These are phyloP conservation scores for Serilophus lunatus DNA, from an alignment of 2,113 vertebrate genomes.

Conservation along the genomic window DNA sequence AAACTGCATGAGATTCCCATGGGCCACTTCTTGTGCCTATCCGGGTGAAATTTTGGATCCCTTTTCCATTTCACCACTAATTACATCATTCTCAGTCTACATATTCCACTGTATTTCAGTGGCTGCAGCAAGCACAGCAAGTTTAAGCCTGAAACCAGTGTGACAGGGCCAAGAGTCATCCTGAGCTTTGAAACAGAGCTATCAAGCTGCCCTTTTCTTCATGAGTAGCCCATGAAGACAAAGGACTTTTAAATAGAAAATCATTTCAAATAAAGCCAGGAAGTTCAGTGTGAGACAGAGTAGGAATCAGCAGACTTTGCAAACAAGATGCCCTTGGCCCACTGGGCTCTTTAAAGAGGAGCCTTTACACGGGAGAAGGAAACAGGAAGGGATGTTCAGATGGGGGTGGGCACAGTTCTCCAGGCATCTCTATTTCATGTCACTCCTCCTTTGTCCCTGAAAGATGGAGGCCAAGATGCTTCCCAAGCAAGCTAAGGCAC, in stretches of 20 bases:
- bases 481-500: neutral
- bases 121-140: neutral
- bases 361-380: neutral
- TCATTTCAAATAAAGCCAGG: neutral
- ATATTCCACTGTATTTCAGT: neutral
- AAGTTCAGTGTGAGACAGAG: neutral
- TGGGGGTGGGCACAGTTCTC: neutral
- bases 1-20: neutral
- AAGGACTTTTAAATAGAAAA: neutral
- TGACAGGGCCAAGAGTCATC: neutral
- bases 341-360: neutral
- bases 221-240: neutral
- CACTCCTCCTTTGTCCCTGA: fast-evolving
- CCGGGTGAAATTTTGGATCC: neutral
- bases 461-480: neutral
- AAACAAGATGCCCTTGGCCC: neutral
- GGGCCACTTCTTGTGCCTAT: neutral
- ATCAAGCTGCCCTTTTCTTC: neutral
- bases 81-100: neutral
- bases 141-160: neutral
- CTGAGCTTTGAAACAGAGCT: neutral
- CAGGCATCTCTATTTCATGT: neutral
- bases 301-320: neutral
- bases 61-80: neutral
- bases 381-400: neutral